Evolutionary conservation across 2,888 invertebrate genomes (phyloP), one percentile per base, ranked within the genome.

Genomic region (Patella caerulea): DNA sequence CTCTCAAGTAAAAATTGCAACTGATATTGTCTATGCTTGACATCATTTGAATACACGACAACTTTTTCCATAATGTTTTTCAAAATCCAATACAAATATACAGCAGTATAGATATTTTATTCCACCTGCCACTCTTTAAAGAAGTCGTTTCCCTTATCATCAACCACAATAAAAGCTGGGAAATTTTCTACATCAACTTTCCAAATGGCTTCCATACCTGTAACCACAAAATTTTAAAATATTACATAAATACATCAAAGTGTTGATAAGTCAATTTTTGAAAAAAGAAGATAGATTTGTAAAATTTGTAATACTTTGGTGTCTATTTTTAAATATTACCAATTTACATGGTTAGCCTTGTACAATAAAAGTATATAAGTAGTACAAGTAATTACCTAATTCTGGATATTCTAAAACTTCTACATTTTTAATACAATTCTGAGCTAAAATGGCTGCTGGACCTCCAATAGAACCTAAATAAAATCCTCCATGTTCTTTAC

Each of bases 191-290:
- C 92, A 78, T 92, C 91, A 17, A 90, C 88, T 76, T 82, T 83
- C 91, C 91, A 92, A 19, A 92, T 90, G 3, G 92, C 92, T 79
- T 92, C 92, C 92, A 92, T 92, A 19, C 92, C 91, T 92, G 76
- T n/a, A 83, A 81, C 69, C 71, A 59, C 59, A 14, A 59, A 19
- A 65, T 45, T 45, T 45, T 9, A 45, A 45, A 45, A 45, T 45
- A 45, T 1, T 9, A 45, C 34, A 34, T 34, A 34, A 34, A 34
- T 9, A 45, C 9, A 45, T 45, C 45, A 45, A 45, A 45, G 45
- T 9, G 7, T 65, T 65, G n/a, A 19, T 12, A 19, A 65, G 9
- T 9, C 19, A 24, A 19, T 65, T 9, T 24, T 65, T 11, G 65
- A 11, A n/a, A 65, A 11, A 59, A 59, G 2, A 65, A 65, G 17